phyloP scores from a whole-genome alignment of 2,113 vertebrate genomes.

The Gorilla gorilla region DNA sequence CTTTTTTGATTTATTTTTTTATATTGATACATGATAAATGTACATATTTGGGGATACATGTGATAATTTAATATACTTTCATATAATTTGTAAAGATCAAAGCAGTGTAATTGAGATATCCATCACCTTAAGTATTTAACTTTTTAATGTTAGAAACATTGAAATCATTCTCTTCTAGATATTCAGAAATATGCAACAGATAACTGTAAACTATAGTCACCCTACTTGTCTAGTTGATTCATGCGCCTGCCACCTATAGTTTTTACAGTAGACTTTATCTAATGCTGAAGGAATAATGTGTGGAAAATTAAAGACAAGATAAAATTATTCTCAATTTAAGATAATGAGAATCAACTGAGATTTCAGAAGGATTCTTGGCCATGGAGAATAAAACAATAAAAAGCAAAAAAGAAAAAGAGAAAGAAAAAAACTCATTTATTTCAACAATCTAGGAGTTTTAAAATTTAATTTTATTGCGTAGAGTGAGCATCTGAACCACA shows the following conservation, averaged over 20 bases:
- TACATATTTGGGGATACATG: background rate
- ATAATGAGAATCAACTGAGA: constrained; percentile 16
- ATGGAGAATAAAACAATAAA: background rate
- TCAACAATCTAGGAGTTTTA: background rate
- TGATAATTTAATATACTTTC: background rate
- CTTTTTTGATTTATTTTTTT: background rate
- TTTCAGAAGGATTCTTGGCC: background rate
- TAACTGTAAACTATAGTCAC: background rate
- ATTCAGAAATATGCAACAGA: background rate
- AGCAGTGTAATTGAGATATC: background rate
- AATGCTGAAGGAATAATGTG: background rate
- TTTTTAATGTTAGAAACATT: background rate
- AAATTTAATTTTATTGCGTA: background rate
- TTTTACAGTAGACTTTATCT: background rate
- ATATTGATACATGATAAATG: background rate
- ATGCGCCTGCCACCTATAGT: background rate
- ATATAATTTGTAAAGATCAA: background rate
- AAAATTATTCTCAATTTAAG: background rate
- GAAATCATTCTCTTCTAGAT: background rate
- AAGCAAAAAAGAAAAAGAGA: no score
- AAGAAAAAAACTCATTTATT: background rate
- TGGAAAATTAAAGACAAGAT: background rate
- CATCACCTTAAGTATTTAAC: background rate
- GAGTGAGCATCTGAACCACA: background rate
- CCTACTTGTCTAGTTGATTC: background rate